Base-by-base conservation (phyloP, 2,888 invertebrate species). In the Cataglyphis cursor region DNA sequence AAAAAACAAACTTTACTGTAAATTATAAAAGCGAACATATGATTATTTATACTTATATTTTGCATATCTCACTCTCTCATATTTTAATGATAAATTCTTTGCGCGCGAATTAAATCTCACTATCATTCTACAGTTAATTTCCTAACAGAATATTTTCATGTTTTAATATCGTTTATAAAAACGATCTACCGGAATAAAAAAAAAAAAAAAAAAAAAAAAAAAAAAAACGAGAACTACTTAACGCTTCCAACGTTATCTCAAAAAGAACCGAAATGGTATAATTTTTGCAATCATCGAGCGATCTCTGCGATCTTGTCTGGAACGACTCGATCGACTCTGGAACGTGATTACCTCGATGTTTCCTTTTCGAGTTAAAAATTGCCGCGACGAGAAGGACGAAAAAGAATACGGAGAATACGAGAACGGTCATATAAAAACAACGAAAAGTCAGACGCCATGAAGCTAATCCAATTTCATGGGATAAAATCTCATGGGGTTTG, bases 401-500 rank as follows among this genome's bases (percentile, higher is more conserved):
- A 57, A 76, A 57, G 31, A 57, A 54, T 21, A 28, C 57, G 10
- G 35, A 35, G 83, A 41, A 78, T 3, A n/a, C 24, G 78, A 81
- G 65, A 59, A 54, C 48, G 31, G 73, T 28, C 15, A 4, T 28
- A 38, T 18, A 35, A 57, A 86, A 88, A 72, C 65, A 59, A 86
- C 86, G 78, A 78, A 86, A 86, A 86, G 68, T 78, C 76, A 76
- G 76, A 81, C 54, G 66, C 73, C 70, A 44, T 54, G 72, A 59
- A 59, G 41, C 51, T 61, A 75, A 70, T 74, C 62, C 68, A 76
- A 85, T 85, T 85, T 84, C 75, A 83, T 61, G 83, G 80, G 38
- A 64, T n/a, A 64, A 44, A 66, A 61, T 61, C 62, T 72, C 70
- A 35, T 75, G 35, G 81, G n/a, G 18, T 54, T 24, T 24, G 31